Evolutionary conservation across 2,797 vertebrate species (phyloP).

Genomic region (Scomberomorus guttatus): DNA sequence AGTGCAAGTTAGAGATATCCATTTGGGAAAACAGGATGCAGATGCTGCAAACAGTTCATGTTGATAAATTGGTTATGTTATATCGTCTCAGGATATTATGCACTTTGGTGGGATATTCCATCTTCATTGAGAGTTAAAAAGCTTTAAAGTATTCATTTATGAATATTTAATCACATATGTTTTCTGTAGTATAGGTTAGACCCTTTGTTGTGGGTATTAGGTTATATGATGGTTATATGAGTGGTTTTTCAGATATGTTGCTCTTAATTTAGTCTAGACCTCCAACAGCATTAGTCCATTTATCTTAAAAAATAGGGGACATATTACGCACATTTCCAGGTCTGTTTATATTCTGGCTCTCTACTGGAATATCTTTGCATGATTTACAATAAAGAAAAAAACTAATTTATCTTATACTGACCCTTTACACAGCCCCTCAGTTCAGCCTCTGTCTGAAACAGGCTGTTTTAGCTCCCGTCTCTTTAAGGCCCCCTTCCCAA

Average conservation of each 20-base stretch:
- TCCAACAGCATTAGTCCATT: neutral
- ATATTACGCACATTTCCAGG: neutral
- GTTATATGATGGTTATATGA: slow-evolving; percentile 1
- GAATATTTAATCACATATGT: slow-evolving; percentile 40
- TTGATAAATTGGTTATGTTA: slow-evolving; percentile 32
- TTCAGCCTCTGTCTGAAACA: too few species aligned
- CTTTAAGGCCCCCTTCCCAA: too few species aligned
- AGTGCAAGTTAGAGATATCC: slow-evolving; percentile 26
- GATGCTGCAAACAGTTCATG: slow-evolving; percentile 45
- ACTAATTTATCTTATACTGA: too few species aligned
- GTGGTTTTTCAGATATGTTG: slow-evolving; percentile 20
- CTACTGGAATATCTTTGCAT: too few species aligned
- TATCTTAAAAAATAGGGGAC: slow-evolving; percentile 6
- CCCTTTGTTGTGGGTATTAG: slow-evolving; percentile 7
- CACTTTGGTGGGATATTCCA: slow-evolving; percentile 14
- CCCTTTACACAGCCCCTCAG: too few species aligned
- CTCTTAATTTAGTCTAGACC: slow-evolving; percentile 30
- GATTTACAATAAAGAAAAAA: too few species aligned
- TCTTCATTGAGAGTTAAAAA: slow-evolving; percentile 16
- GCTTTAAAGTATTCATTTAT: slow-evolving; percentile 23
- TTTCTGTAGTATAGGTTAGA: neutral
- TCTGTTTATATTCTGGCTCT: neutral
- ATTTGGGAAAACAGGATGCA: slow-evolving; percentile 33
- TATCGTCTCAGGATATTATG: slow-evolving; percentile 22
- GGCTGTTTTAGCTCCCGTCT: too few species aligned